These are phyloP conservation scores for Peromyscus eremicus DNA, from an alignment of 2,797 vertebrate species.

Conservation along the genomic window DNA sequence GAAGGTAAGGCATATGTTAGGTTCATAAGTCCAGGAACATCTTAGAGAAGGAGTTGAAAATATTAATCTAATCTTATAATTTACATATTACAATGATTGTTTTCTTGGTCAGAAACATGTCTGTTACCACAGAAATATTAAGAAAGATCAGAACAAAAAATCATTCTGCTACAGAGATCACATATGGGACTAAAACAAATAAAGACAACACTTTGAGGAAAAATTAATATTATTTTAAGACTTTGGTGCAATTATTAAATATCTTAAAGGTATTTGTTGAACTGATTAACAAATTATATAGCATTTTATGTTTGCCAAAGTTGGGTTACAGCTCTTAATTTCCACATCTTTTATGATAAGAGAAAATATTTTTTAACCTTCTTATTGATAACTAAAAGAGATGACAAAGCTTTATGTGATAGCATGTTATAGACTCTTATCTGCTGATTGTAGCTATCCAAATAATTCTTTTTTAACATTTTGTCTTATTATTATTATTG, in stretches of 20 bases:
- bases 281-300: conserved; percentile 60
- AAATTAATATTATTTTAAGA: conserved; percentile 34
- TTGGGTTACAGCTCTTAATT: conserved; percentile 57
- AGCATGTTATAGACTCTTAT: background rate
- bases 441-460: background rate
- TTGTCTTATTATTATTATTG: no score
- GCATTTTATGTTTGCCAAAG: conserved; percentile 52
- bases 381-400: conserved; percentile 58
- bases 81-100: conserved; percentile 73
- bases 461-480: background rate
- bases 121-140: conserved; percentile 80
- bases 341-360: conserved; percentile 52
- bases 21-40: conserved; percentile 12
- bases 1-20: conserved; percentile 68
- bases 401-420: conserved; percentile 25
- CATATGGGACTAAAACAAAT: conserved; percentile 50
- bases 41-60: background rate
- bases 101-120: conserved; percentile 79
- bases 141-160: conserved; percentile 41
- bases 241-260: conserved; percentile 68
- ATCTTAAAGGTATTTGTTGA: background rate
- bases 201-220: conserved; percentile 57
- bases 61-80: conserved; percentile 43
- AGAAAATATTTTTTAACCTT: conserved; percentile 62
- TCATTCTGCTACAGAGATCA: conserved; percentile 66